Evolutionary conservation across 2,113 vertebrate genomes (phyloP).

Genomic region (Clarias batrachus): DNA sequence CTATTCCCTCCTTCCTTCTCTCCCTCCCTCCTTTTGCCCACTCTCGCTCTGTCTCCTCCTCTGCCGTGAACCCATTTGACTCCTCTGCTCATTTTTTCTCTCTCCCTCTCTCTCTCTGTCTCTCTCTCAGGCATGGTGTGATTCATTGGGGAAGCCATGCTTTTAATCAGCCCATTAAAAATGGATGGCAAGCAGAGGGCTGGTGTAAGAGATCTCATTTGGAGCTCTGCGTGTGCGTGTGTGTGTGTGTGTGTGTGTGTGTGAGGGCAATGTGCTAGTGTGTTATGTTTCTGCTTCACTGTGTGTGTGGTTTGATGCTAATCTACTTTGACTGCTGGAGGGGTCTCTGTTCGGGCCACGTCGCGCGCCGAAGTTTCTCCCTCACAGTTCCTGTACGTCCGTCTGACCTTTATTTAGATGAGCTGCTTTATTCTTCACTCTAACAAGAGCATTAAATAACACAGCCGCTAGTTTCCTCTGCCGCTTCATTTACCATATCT

Average conservation of each 20-base stretch:
- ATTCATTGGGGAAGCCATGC: slow-evolving; percentile 58
- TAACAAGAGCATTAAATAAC: background rate
- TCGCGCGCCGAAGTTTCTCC: slow-evolving; percentile 10
- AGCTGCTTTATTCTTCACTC: background rate
- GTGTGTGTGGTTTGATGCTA: slow-evolving; percentile 49
- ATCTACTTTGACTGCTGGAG: slow-evolving; percentile 40
- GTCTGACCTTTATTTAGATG: slow-evolving; percentile 20
- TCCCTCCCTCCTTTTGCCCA: slow-evolving; percentile 38
- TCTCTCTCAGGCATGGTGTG: slow-evolving; percentile 50
- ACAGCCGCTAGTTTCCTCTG: background rate
- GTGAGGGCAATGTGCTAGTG: slow-evolving; percentile 59
- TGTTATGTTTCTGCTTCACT: slow-evolving; percentile 53
- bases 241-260: slow-evolving; percentile 41
- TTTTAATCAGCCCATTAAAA: slow-evolving; percentile 60
- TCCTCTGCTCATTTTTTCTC: slow-evolving; percentile 20
- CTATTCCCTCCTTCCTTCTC: slow-evolving; percentile 33
- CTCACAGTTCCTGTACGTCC: background rate
- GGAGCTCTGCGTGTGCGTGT: slow-evolving; percentile 28
- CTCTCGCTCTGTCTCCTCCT: slow-evolving; percentile 37
- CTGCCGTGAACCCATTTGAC: slow-evolving; percentile 49
- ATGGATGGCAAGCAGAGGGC: slow-evolving; percentile 56
- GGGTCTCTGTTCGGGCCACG: slow-evolving; percentile 33
- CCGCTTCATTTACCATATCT: background rate
- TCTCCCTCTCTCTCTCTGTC: slow-evolving; percentile 26
- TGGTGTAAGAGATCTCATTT: slow-evolving; percentile 56